Evolutionary conservation across 2,797 vertebrate species (phyloP), one percentile per base, ranked within the genome.

Genomic region (Peromyscus aztecus): DNA sequence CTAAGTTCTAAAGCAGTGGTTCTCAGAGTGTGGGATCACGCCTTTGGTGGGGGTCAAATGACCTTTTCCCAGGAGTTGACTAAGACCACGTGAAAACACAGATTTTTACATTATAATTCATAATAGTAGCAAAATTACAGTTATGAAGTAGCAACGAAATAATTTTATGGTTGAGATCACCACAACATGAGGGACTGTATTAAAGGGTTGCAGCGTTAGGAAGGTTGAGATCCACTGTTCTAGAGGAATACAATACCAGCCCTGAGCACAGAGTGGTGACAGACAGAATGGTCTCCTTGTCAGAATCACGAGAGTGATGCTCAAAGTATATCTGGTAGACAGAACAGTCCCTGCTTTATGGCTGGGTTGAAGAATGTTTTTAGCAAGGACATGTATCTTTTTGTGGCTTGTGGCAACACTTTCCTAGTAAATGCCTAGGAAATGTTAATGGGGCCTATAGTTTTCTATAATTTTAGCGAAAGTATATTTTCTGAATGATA

Each of bases 401-500:
- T 52, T 67, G 52, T 89, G 55, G 49, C 31, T 49, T 78, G 17
- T 59, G 40, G 37, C n/a, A 37, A 49, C 63, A 19, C 85, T 81
- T 83, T 12, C 43, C 88, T 40, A 82, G 23, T 55, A 95, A 94
- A 69, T 37, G 8, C 14, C 14, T 40, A 76, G 29, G 61, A 67
- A 69, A 92, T 24, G 82, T 76, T 63, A 27, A 11, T 65, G 55
- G 13, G 40, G 24, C 73, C 61, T 83, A 7, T 49, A 52, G 24
- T 61, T 94, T 93, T 85, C 24, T 27, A 0, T 52, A 49, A 76
- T 85, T 77, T 91, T 91, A 86, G 29, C 29, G 43, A 40, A 34
- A 63, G 34, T 88, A 1, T 65, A 89, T 69, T 95, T 95, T 95
- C 65, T 88, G 61, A 78, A 37, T 52, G 31, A 94, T 61, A 94